Conservation (phyloP, 2,797 vertebrate species). For the Nyctalus aviator region DNA sequence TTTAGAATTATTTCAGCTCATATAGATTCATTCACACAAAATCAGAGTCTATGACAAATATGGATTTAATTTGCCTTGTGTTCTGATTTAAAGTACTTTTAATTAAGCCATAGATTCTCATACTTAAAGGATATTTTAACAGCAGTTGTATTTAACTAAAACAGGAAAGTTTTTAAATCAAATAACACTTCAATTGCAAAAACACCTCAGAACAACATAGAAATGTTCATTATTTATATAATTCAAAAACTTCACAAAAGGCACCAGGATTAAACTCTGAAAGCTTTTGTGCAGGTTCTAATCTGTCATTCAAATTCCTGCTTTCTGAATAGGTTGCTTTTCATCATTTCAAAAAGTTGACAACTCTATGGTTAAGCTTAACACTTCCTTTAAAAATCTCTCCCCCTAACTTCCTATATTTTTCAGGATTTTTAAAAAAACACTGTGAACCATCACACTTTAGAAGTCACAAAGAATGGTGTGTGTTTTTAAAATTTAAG, state of each 20-base stretch:
- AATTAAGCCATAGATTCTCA: neutral
- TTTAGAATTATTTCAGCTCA: slow-evolving; percentile 35
- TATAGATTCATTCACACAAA: neutral
- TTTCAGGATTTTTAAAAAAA: slow-evolving; percentile 38
- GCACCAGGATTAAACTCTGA: slow-evolving; percentile 22
- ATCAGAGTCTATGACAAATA: neutral
- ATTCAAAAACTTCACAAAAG: slow-evolving; percentile 64
- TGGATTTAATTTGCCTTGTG: neutral
- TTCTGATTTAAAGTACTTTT: slow-evolving; percentile 42
- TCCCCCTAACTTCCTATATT: neutral
- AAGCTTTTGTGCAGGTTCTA: slow-evolving; percentile 32
- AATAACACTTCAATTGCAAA: slow-evolving; percentile 33
- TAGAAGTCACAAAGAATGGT: neutral
- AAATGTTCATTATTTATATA: slow-evolving; percentile 43
- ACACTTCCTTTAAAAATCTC: neutral
- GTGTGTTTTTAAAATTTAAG: neutral
- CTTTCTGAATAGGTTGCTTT: slow-evolving; percentile 58
- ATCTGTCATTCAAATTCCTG: slow-evolving; percentile 58
- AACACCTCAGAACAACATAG: slow-evolving; percentile 34
- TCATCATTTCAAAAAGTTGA: slow-evolving; percentile 52
- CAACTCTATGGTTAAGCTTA: slow-evolving; percentile 43
- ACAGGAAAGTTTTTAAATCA: neutral
- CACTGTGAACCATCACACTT: neutral
- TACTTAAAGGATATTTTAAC: neutral
- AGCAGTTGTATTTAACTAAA: slow-evolving; percentile 42